Evolutionary conservation across 2,888 invertebrate species (phyloP).

Genomic region (Nycteola revayana): DNA sequence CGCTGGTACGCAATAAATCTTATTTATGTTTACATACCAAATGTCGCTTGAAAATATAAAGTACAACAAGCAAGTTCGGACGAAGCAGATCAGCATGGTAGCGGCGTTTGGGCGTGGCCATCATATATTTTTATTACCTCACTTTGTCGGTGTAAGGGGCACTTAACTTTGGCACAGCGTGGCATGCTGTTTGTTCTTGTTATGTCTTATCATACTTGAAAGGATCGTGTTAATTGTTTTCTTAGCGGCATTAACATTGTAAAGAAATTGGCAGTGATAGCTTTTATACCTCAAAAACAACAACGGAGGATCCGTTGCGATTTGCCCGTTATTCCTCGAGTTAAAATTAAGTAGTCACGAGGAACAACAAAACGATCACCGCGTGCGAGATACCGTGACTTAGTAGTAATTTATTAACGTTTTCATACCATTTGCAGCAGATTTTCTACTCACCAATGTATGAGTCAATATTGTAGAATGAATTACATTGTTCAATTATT

Average conservation of each 20-base stretch:
- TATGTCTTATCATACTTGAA: constrained; percentile 41
- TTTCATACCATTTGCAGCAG: constrained; percentile 57
- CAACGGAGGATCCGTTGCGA: constrained; percentile 2
- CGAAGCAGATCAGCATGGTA: constrained; percentile 55
- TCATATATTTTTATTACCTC: constrained; percentile 63
- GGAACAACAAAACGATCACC: constrained; percentile 39
- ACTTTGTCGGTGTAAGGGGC: constrained; percentile 53
- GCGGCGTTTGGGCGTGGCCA: constrained; percentile 55
- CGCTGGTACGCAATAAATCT: constrained; percentile 68
- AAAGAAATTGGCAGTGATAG: constrained; percentile 3
- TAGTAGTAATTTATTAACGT: constrained; percentile 55
- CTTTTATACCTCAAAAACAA: constrained; percentile 2
- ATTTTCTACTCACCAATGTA: constrained; percentile 53
- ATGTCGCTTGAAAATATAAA: constrained; percentile 58
- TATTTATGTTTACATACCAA: constrained; percentile 69
- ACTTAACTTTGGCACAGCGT: constrained; percentile 52
- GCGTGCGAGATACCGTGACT: constrained; percentile 40
- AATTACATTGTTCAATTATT: constrained; percentile 47
- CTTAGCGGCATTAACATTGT: constrained; percentile 6
- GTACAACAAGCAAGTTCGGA: constrained; percentile 57
- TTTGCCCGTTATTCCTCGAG: constrained; percentile 22
- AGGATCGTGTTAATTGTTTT: constrained; percentile 31
- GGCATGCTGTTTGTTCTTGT: constrained; percentile 44
- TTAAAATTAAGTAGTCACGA: constrained; percentile 43
- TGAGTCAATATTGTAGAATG: constrained; percentile 63